These are phyloP conservation scores for Otolemur garnettii DNA, from an alignment of 2,113 vertebrate species.

Conservation along the genomic window DNA sequence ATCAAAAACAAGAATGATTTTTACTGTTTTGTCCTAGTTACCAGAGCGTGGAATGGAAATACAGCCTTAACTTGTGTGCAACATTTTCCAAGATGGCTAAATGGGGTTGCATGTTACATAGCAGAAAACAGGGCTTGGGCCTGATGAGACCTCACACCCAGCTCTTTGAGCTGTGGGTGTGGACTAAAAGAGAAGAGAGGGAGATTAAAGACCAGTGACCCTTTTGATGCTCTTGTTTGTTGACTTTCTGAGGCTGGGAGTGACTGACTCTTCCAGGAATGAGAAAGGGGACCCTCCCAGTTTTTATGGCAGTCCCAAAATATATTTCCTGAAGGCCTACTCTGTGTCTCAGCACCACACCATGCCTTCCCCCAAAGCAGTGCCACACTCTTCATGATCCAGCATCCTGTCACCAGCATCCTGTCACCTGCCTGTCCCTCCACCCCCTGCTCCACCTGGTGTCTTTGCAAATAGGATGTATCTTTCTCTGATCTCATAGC, in stretches of 20 bases:
- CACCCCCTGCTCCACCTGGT: too few species aligned
- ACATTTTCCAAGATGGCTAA: background rate
- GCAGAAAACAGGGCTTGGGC: background rate
- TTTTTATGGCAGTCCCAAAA: background rate
- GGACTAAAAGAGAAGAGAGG: background rate
- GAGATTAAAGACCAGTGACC: slow-evolving; percentile 16
- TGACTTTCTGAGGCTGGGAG: slow-evolving; percentile 26
- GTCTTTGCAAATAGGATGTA: background rate
- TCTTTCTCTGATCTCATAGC: background rate
- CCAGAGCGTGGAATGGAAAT: background rate
- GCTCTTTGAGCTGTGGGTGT: background rate
- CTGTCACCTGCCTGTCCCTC: background rate
- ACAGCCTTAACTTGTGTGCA: background rate
- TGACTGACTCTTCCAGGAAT: slow-evolving; percentile 17
- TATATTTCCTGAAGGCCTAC: background rate
- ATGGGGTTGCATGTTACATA: background rate
- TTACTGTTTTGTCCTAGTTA: slow-evolving; percentile 25
- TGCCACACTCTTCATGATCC: background rate
- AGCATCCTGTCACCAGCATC: background rate
- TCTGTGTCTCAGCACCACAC: background rate
- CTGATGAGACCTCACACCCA: background rate
- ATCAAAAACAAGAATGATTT: background rate
- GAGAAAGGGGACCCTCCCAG: background rate
- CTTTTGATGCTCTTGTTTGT: slow-evolving; percentile 29
- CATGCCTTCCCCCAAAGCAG: background rate